Evolutionary conservation across 2,888 invertebrate genomes (phyloP).

Genomic region (Drosophila acutilabella): DNA sequence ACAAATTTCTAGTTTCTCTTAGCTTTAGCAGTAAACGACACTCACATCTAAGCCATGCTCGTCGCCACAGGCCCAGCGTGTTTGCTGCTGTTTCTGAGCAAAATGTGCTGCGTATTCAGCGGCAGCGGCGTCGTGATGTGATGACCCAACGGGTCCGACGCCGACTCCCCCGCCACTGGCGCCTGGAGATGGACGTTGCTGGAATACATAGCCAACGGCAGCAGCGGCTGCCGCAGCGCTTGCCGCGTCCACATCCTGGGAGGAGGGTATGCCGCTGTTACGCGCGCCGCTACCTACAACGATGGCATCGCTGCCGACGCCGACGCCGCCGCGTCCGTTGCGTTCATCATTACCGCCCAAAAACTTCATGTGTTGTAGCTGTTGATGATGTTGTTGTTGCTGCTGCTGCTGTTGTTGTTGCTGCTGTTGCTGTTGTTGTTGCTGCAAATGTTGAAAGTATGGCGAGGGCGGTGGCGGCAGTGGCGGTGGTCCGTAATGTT

Average conservation of each 20-base stretch:
- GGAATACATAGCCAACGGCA: slow-evolving; percentile 95
- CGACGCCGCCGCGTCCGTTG: slow-evolving; percentile 86
- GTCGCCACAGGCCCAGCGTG: slow-evolving; percentile 94
- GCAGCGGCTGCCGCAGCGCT: slow-evolving; percentile 86
- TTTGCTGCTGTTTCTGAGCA: slow-evolving; percentile 89
- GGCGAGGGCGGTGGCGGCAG: slow-evolving; percentile 51
- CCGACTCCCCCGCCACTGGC: slow-evolving; percentile 50
- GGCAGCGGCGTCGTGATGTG: slow-evolving; percentile 87
- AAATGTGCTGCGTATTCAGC: slow-evolving; percentile 89
- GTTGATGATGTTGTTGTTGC: slow-evolving; percentile 71
- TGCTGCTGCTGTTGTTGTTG: slow-evolving; percentile 51
- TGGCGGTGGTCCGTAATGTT: slow-evolving; percentile 43
- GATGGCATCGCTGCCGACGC: slow-evolving; percentile 59
- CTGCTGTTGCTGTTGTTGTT: slow-evolving; percentile 54
- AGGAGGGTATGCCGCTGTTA: slow-evolving; percentile 61
- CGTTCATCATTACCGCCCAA: slow-evolving; percentile 90
- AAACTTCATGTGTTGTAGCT: slow-evolving; percentile 90
- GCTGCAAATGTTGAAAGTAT: slow-evolving; percentile 62
- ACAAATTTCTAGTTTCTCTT: background rate
- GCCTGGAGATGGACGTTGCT: slow-evolving; percentile 79
- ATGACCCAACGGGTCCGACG: slow-evolving; percentile 69
- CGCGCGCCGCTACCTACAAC: slow-evolving; percentile 54
- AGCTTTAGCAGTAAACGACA: slow-evolving; percentile 61
- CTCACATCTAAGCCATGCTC: slow-evolving; percentile 94
- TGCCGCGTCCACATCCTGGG: slow-evolving; percentile 92